Evolutionary conservation across 2,113 vertebrate species (phyloP), one percentile per base, ranked within the genome.

Genomic region (Neoarius graeffei): DNA sequence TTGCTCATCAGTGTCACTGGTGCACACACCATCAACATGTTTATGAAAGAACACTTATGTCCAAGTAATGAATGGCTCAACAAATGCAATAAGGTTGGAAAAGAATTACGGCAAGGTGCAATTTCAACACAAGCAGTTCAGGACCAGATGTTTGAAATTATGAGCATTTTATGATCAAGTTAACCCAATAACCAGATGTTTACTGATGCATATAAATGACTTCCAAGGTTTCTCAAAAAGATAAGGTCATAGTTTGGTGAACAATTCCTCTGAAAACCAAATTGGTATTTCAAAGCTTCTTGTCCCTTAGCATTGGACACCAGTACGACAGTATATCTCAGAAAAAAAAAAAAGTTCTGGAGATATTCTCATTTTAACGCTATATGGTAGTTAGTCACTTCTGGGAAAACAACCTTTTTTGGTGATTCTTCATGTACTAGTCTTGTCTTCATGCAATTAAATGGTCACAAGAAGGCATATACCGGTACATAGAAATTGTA

Each of bases 61-160:
- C 11, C 23, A 56, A 80, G 52, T 27, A 80, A 56, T 27, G 25
- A 56, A 27, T 56, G 76, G 48, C n/a, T 77, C 23, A 54, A 14
- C 1, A 10, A 25, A 77, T 7, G 74, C 23, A 77, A n/a, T 52
- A 52, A 52, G 23, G 1, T 19, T 74, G 35, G 42, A 77, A n/a
- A 77, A n/a, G 10, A 54, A 25, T 23, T 54, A 5, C 35, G 5
- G 5, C 19, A 52, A 52, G 8, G 52, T 77, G 13, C 74, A n/a
- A n/a, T 64, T 87, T 54, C n/a, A 20, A 50, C 56, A 60, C 11
- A 81, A 50, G 60, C 57, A 69, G 27, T 81, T 85, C 48, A 85
- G 42, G 30, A 54, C 10, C 13, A 54, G 88, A 79, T 80, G n/a
- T 48, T 80, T 8, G 19, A 8, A 23, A 27, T 54, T 14, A 20